These are phyloP conservation scores for Scaptomyza hsui DNA, from an alignment of 1,140 invertebrate genomes.

Conservation along the genomic window DNA sequence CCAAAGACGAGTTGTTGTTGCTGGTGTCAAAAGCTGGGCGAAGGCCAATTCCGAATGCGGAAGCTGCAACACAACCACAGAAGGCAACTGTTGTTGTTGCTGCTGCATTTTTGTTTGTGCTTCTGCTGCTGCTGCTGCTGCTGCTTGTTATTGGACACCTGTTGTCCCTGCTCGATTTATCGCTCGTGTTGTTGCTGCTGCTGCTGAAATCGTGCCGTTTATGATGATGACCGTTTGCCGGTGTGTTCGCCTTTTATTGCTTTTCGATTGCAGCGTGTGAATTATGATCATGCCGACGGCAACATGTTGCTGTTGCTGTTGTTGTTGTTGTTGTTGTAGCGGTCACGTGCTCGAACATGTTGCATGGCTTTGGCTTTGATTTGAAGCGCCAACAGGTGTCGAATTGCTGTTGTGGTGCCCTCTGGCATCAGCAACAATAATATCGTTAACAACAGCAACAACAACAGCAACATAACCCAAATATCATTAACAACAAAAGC, in stretches of 20 bases:
- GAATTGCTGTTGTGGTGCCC: no score
- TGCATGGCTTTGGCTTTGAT: slow-evolving; percentile 44
- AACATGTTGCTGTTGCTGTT: slow-evolving; percentile 28
- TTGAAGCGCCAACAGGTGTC: slow-evolving; percentile 42
- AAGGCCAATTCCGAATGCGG: slow-evolving; percentile 39
- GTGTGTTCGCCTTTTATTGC: slow-evolving; percentile 41
- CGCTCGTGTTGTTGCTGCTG: slow-evolving; percentile 35
- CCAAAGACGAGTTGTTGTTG: slow-evolving; percentile 16
- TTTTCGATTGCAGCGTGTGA: slow-evolving; percentile 50
- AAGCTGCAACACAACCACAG: slow-evolving; percentile 40
- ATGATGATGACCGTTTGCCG: slow-evolving; percentile 31
- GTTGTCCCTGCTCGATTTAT: slow-evolving; percentile 72
- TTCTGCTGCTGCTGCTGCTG: slow-evolving; percentile 10
- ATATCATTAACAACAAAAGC: slow-evolving; percentile 43
- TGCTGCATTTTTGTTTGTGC: slow-evolving; percentile 11
- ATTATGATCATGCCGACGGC: slow-evolving; percentile 62
- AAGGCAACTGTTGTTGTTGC: slow-evolving; percentile 21
- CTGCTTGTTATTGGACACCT: slow-evolving; percentile 52
- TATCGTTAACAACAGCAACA: slow-evolving; percentile 38
- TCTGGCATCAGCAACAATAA: slow-evolving; percentile 33
- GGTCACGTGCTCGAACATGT: slow-evolving; percentile 55
- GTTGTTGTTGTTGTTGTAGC: slow-evolving; percentile 24
- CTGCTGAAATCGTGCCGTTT: slow-evolving; percentile 51
- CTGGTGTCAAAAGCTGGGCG: slow-evolving; percentile 37
- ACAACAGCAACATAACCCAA: slow-evolving; percentile 19